Conservation (phyloP, 2,113 vertebrate genomes). For the Pteruthius melanotis region DNA sequence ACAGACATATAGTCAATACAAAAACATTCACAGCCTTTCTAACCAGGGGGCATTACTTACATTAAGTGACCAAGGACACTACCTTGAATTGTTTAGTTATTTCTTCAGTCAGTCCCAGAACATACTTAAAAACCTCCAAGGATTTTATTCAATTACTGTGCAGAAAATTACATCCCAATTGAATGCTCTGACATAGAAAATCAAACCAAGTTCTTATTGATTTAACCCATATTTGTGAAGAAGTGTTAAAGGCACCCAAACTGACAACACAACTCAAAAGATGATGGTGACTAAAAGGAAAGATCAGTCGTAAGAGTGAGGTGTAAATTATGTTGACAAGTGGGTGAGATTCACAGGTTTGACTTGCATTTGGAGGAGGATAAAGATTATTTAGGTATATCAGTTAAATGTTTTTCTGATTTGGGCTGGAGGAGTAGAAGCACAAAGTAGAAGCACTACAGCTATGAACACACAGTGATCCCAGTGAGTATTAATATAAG, state of each 20-base stretch:
- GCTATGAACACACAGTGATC: neutral
- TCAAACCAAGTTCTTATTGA: neutral
- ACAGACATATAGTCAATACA: neutral
- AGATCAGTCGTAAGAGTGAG: neutral
- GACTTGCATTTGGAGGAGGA: neutral
- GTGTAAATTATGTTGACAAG: neutral
- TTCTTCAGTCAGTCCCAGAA: neutral
- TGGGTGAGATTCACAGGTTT: slow-evolving; percentile 9
- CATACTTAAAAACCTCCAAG: neutral
- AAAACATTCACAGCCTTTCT: neutral
- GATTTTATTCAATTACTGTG: neutral
- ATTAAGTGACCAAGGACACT: neutral
- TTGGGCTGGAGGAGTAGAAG: neutral
- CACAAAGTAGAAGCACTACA: neutral
- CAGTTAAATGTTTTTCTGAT: neutral
- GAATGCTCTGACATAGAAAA: neutral
- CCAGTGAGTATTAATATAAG: neutral
- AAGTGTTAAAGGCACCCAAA: neutral
- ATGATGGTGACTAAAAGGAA: neutral
- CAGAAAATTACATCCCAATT: neutral
- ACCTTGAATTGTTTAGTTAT: neutral
- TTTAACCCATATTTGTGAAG: neutral
- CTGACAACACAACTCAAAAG: neutral
- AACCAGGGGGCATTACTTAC: neutral
- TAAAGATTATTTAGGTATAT: neutral